phyloP scores from a whole-genome alignment of 2,113 vertebrate genomes.

The Nanorana parkeri region DNA sequence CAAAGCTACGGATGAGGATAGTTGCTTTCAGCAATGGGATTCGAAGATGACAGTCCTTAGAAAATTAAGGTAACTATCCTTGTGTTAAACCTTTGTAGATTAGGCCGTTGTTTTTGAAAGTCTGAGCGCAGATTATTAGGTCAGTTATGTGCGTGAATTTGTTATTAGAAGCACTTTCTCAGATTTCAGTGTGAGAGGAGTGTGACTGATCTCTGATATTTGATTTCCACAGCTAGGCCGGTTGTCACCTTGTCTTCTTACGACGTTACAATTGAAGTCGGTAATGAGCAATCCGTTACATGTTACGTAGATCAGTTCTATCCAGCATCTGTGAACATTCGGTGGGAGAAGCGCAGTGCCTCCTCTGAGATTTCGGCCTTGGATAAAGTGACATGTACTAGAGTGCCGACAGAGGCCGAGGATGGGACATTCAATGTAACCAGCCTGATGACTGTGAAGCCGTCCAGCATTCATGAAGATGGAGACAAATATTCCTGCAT shows the following conservation, averaged over 20 bases:
- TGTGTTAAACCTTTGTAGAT: too few species aligned
- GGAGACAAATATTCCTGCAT: constrained; percentile 54
- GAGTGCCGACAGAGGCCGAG: not conserved
- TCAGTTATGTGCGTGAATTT: too few species aligned
- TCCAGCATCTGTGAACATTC: constrained; percentile 25
- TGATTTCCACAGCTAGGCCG: constrained; percentile 50
- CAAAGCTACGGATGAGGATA: too few species aligned
- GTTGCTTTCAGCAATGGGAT: too few species aligned
- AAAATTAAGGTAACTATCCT: too few species aligned
- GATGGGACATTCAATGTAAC: constrained; percentile 56
- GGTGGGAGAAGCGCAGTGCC: not conserved
- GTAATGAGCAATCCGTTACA: not conserved
- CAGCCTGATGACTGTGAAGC: constrained; percentile 49
- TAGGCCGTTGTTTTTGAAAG: too few species aligned
- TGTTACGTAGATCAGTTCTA: constrained; percentile 54
- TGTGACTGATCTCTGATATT: not conserved
- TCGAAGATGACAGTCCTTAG: too few species aligned
- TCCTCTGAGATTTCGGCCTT: not conserved
- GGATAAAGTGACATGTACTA: not conserved
- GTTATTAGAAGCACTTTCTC: too few species aligned
- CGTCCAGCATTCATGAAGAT: constrained; percentile 20
- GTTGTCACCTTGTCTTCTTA: not conserved
- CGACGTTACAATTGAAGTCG: not conserved
- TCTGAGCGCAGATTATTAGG: too few species aligned
- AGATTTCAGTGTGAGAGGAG: too few species aligned